Evolutionary conservation across 2,888 invertebrate species (phyloP).

Genomic region (Agonopterix alstromeriana): DNA sequence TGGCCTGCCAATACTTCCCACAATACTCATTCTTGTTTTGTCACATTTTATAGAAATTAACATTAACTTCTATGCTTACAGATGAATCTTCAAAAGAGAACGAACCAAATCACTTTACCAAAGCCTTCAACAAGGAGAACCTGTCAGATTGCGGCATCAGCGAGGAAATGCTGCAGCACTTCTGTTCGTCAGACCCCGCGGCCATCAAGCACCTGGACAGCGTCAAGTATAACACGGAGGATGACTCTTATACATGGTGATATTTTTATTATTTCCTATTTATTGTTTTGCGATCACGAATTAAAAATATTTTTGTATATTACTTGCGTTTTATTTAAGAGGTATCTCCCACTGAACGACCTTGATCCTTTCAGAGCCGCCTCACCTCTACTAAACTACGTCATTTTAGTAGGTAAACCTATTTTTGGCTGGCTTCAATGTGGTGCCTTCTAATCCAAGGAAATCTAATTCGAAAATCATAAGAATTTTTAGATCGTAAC

Average conservation of each 20-base stretch:
- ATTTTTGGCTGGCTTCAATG: no score
- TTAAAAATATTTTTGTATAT: conserved; percentile 14
- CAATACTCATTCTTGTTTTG: no score
- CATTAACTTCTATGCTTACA: conserved; percentile 22
- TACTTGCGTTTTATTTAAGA: no score
- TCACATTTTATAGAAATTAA: conserved; percentile 1
- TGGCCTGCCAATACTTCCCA: no score
- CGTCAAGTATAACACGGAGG: conserved; percentile 79
- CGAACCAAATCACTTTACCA: conserved; percentile 66
- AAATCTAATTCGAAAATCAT: no score
- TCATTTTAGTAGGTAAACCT: no score
- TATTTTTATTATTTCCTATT: conserved; percentile 19
- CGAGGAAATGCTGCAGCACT: conserved; percentile 78
- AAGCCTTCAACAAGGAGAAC: conserved; percentile 88
- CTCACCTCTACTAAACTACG: no score
- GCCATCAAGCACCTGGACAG: conserved; percentile 78
- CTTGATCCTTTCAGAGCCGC: no score
- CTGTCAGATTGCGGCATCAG: conserved; percentile 91
- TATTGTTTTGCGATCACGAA: conserved; percentile 25
- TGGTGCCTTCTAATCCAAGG: no score
- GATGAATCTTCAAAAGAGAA: conserved; percentile 68
- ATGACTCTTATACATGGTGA: conserved; percentile 75
- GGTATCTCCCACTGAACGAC: no score
- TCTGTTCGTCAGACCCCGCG: conserved; percentile 78
- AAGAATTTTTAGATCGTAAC: no score